Base-by-base conservation (phyloP, 1,140 invertebrate genomes). In the Heliconius hermathena region DNA sequence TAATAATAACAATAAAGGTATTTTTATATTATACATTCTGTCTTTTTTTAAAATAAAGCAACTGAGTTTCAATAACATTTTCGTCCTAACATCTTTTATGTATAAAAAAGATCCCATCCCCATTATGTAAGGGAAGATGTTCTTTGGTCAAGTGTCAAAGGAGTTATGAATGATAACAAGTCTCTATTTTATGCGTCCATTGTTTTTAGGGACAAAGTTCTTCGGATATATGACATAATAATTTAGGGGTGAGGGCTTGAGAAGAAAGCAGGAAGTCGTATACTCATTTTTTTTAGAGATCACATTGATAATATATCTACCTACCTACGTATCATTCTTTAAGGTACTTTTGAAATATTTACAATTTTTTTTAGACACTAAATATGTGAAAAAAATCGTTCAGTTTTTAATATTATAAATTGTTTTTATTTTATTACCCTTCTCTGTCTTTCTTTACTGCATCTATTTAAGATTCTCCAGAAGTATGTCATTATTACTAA, bases 111-210 rank as follows among this genome's bases (percentile, higher is more conserved):
- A 38, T 41, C 36, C 71, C 71, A 3, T 72, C 36, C 71, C 36
- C 18, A 72, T 41, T 72, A 38, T 41, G n/a, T 71, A 8, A 71
- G 33, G 20, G 70, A 41, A 38, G 20, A 71, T 71, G 6, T n/a
- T 38, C 36, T 38, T 71, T 71, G 29, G 71, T 72, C 71, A 38
- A 72, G 71, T 72, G 71, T 72, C 71, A 72, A 72, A 72, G 71
- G 33, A 72, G 2, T 38, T 41, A 72, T 72, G 71, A 72, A 72
- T 38, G 71, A 72, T 71, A 72, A 72, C 38, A 38, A 41, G 36
- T 38, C 11, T 72, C 4, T 36, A 20, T 71, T 71, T 38, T 33
- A 60, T 60, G 9, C 57, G 70, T 33, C 70, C 70, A 38, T 72
- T 72, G 71, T 72, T 72, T 71, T 66, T 66, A 22, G 70, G 18